Conservation (phyloP, 2,113 vertebrate species). For the Pholis gunnellus region DNA sequence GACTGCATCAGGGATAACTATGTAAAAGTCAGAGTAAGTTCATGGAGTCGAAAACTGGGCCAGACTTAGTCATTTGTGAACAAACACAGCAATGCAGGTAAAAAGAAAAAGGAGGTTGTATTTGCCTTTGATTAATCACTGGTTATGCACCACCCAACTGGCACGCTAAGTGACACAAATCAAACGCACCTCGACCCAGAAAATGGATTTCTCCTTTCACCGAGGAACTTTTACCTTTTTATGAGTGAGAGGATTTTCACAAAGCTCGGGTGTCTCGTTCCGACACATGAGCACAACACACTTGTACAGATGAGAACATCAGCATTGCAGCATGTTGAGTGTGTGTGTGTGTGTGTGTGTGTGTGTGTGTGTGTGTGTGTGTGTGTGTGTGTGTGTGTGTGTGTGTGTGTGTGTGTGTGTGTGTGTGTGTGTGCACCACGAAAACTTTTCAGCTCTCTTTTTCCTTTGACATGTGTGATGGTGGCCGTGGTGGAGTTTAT, state of each 20-base stretch:
- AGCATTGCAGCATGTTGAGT: neutral
- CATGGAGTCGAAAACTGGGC: neutral
- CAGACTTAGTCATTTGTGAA: neutral
- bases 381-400: too few species aligned
- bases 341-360: too few species aligned
- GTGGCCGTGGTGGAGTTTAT: neutral
- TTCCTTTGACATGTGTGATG: neutral
- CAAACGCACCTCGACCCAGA: conserved; percentile 2
- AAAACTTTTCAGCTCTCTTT: neutral
- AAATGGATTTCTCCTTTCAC: neutral
- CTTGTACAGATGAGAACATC: neutral
- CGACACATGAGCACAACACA: neutral
- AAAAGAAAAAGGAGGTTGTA: neutral
- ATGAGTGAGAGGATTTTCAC: too few species aligned
- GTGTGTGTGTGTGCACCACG: neutral
- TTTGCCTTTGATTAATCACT: neutral
- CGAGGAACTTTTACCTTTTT: neutral
- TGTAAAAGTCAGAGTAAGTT: conserved; percentile 26
- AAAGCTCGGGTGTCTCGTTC: neutral
- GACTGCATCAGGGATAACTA: neutral
- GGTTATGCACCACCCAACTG: too few species aligned
- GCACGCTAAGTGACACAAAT: neutral
- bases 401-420: too few species aligned
- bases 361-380: too few species aligned
- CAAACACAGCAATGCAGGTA: neutral